Conservation (phyloP, 2,888 invertebrate genomes). For the Polylopha cassiicola region DNA sequence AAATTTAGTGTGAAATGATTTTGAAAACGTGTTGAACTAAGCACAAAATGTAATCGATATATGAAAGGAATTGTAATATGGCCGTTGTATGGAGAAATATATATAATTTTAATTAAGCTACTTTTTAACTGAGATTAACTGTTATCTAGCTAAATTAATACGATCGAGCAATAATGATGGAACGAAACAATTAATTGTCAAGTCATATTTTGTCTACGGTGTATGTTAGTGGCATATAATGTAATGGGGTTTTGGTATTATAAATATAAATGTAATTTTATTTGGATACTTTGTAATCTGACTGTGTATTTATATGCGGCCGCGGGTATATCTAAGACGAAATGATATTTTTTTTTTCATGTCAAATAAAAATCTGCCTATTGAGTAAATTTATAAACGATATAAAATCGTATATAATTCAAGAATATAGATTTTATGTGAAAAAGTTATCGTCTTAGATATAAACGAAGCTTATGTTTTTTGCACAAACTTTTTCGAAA, state of each 20-base stretch:
- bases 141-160: constrained; percentile 17
- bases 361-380: too few species aligned
- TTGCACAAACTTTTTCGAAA: constrained; percentile 18
- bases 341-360: too few species aligned
- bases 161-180: constrained; percentile 36
- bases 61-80: too few species aligned
- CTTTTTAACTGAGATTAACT: constrained; percentile 7
- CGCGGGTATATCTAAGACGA: background rate
- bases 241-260: constrained; percentile 4
- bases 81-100: too few species aligned
- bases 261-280: constrained; percentile 6
- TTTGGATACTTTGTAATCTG: constrained; percentile 15
- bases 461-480: background rate
- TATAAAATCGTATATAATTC: too few species aligned
- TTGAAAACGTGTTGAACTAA: too few species aligned
- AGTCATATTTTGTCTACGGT: constrained; percentile 30
- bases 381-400: too few species aligned
- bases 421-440: too few species aligned
- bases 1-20: too few species aligned
- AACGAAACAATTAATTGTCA: constrained; percentile 29
- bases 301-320: background rate
- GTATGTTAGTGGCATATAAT: background rate
- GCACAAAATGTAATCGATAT: too few species aligned
- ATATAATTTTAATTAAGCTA: too few species aligned
- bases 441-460: background rate